Evolutionary conservation across 2,888 invertebrate species (phyloP).

Genomic region (Punctoribates punctum): DNA sequence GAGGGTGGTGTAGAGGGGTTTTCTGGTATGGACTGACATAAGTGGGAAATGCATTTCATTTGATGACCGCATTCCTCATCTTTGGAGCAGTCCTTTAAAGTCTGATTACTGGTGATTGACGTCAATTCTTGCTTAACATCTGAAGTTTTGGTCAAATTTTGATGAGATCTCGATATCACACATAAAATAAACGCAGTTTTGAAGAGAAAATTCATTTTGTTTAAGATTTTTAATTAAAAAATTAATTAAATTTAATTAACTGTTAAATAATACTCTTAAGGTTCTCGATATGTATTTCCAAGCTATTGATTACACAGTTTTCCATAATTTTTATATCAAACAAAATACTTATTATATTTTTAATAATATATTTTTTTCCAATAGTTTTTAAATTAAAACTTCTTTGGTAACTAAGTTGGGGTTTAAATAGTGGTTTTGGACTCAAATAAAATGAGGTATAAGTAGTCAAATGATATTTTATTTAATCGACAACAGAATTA

Average conservation of each 20-base stretch:
- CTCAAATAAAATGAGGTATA: too few species aligned
- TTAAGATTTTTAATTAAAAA: neutral
- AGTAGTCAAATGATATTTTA: too few species aligned
- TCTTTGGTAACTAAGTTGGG: too few species aligned
- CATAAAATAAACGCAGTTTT: neutral
- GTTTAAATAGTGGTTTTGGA: too few species aligned
- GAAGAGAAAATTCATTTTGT: neutral
- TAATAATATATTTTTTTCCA: neutral
- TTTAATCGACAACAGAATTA: too few species aligned
- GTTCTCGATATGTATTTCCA: slow-evolving; percentile 13
- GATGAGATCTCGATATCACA: neutral
- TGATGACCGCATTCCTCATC: too few species aligned
- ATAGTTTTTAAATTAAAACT: neutral
- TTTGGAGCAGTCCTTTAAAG: neutral
- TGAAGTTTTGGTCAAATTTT: neutral
- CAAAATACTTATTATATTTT: neutral
- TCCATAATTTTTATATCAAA: neutral
- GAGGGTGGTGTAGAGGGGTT: too few species aligned
- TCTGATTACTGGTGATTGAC: neutral
- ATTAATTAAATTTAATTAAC: neutral
- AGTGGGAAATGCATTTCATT: too few species aligned
- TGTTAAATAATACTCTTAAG: slow-evolving; percentile 1
- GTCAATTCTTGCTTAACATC: neutral
- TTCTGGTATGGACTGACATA: too few species aligned
- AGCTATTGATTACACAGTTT: neutral